Evolutionary conservation across 2,797 vertebrate species (phyloP), one percentile per base, ranked within the genome.

Genomic region (Otolemur crassicaudatus): DNA sequence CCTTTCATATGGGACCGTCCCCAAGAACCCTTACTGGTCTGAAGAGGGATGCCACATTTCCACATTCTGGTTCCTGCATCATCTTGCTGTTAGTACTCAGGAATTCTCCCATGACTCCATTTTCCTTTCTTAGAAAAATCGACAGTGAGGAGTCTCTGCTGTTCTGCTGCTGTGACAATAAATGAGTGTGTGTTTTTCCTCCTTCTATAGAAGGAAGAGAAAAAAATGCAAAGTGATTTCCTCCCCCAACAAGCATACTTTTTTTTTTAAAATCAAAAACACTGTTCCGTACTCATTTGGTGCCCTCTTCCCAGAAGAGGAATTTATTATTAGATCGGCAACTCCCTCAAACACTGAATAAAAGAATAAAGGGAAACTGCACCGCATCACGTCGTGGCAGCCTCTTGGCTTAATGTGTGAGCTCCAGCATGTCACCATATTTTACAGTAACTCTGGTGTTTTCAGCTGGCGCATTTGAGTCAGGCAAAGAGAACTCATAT

Each of bases 241-340:
- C 58, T 88, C 63, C 73, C 43, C 8, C 16, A 72, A 61, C 25
- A n/a, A 22, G 29, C 53, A 72, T 27, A 53, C 60, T 70, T 40
- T 43, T 83, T 83, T 72, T 94, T 94, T 85, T 75, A 14, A 13
- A 86, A 96, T 83, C 1, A 93, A 89, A 96, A 95, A 83, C 94
- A 77, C 58, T 80, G 16, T 84, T 94, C 96, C 91, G 81, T 89
- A 75, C 86, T 95, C 70, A 94, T 93, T 87, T 58, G 63, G 69
- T 96, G 73, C 72, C 87, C 77, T 90, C 77, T 94, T 92, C 81
- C 82, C 4, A 4, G 94, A 91, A 96, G 69, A 80, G 91, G n/a
- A 94, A 95, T 93, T 91, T 95, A 97, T 97, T 95, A 96, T 97
- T 93, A 92, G 67, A 86, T 76, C 2, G 0, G 94, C 84, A 94